A percentile compares a stretch with the other conserved stretches of the same genome.
These are phyloP conservation scores for Anorthoa munda DNA, from an alignment of 2,888 invertebrate genomes.

Conservation along the genomic window DNA sequence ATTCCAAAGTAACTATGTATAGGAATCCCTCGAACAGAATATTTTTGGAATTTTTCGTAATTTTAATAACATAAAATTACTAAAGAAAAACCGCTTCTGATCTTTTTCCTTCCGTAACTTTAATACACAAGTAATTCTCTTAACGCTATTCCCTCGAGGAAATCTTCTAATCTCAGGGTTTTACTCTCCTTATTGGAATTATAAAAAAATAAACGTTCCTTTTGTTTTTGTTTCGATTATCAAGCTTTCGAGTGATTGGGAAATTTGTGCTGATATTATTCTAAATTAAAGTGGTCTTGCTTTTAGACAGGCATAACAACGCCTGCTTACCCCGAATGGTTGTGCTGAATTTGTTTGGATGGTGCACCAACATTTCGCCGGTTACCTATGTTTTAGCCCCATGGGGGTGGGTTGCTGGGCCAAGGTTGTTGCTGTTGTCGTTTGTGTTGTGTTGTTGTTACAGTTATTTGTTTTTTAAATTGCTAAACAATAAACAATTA, in stretches of 20 bases:
- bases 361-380: too few species aligned
- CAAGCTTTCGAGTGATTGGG: constrained; percentile 25
- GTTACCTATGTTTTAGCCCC: background rate
- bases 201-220: constrained; percentile 36
- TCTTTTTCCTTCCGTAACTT: constrained; percentile 45
- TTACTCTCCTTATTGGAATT: constrained; percentile 56
- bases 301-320: background rate
- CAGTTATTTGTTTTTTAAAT: background rate
- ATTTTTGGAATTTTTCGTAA: background rate
- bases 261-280: constrained; percentile 5
- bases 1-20: background rate
- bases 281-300: background rate
- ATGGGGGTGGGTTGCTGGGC: too few species aligned
- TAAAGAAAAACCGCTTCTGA: constrained; percentile 35
- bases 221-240: constrained; percentile 55
- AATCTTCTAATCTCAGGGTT: constrained; percentile 53
- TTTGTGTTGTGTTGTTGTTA: background rate
- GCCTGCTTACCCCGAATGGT: background rate
- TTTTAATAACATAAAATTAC: constrained; percentile 29
- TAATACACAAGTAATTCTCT: constrained; percentile 57
- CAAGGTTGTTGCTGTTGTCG: too few species aligned
- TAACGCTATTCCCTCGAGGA: constrained; percentile 42
- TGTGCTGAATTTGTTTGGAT: background rate
- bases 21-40: background rate
- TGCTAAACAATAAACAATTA: background rate